Evolutionary conservation across 1,140 invertebrate genomes (phyloP).

Genomic region (Lucilia sericata): DNA sequence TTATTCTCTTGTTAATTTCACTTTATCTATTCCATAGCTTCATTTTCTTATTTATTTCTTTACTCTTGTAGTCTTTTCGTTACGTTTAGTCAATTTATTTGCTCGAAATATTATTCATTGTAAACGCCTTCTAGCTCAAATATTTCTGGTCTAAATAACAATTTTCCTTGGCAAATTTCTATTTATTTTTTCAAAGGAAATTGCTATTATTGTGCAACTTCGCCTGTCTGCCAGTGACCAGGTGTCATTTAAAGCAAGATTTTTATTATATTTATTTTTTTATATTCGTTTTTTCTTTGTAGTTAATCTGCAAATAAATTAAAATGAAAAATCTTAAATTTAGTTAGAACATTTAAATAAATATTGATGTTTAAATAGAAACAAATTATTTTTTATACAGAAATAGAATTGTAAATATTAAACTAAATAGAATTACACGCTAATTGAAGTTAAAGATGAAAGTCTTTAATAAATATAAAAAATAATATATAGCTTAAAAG

Average conservation of each 20-base stretch:
- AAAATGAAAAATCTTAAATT: background rate
- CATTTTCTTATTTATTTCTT: background rate
- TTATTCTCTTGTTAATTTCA: background rate
- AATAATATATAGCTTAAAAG: no score
- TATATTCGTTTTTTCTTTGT: background rate
- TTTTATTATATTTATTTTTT: background rate
- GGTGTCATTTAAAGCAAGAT: background rate
- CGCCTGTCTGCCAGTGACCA: background rate
- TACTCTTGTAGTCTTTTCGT: background rate
- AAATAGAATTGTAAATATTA: background rate
- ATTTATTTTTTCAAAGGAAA: background rate
- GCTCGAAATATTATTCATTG: background rate
- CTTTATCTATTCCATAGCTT: background rate
- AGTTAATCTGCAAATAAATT: constrained; percentile 5
- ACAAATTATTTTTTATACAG: background rate
- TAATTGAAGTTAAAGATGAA: background rate
- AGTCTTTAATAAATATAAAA: background rate
- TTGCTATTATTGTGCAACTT: no score
- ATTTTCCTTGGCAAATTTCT: background rate
- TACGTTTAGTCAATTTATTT: background rate
- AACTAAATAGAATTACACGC: background rate
- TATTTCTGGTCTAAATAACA: background rate
- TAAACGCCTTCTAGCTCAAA: background rate
- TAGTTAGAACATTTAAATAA: background rate
- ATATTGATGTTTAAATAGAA: background rate